A percentile compares a stretch with the other conserved stretches of the same genome.
These are phyloP conservation scores for Ametastegia equiseti DNA, from an alignment of 2,888 invertebrate genomes.

Conservation along the genomic window DNA sequence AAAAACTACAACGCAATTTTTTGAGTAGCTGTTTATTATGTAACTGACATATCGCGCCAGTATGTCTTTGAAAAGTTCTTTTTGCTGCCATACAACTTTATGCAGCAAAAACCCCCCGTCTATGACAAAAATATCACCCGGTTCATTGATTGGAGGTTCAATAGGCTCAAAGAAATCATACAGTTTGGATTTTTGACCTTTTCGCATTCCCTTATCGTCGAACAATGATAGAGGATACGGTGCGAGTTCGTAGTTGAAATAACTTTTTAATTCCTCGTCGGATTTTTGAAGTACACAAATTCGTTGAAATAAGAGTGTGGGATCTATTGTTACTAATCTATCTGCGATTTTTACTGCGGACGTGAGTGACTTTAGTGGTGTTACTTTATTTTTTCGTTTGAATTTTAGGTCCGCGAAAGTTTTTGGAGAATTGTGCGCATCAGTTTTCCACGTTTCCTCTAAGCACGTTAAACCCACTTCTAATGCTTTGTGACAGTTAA, in stretches of 20 bases:
- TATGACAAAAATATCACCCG: constrained; percentile 18
- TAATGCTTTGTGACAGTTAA: too few relatives aligned
- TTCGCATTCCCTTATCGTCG: constrained; percentile 51
- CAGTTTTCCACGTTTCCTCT: too few relatives aligned
- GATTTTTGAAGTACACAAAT: constrained; percentile 50
- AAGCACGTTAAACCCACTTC: too few relatives aligned
- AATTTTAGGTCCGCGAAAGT: too few relatives aligned
- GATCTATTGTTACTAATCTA: constrained; percentile 60
- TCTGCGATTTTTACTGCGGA: constrained; percentile 66
- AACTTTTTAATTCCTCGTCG: constrained; percentile 46
- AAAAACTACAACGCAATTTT: constrained; percentile 39
- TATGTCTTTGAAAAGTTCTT: constrained; percentile 46
- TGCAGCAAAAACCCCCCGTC: constrained; percentile 51
- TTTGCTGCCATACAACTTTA: constrained; percentile 46
- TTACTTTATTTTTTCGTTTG: too few relatives aligned
- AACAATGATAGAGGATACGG: constrained; percentile 54
- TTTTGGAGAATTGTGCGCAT: too few relatives aligned
- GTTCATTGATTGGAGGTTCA: neutral
- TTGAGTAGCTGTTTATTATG: constrained; percentile 29
- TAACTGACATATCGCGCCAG: constrained; percentile 39
- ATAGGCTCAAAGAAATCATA: constrained; percentile 60
- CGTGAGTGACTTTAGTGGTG: constrained; percentile 65
- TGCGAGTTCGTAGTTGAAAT: constrained; percentile 50
- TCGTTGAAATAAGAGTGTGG: constrained; percentile 51
- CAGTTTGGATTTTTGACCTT: constrained; percentile 48